Base-by-base conservation (phyloP, 2,888 invertebrate species). In the Hydriomena furcata region DNA sequence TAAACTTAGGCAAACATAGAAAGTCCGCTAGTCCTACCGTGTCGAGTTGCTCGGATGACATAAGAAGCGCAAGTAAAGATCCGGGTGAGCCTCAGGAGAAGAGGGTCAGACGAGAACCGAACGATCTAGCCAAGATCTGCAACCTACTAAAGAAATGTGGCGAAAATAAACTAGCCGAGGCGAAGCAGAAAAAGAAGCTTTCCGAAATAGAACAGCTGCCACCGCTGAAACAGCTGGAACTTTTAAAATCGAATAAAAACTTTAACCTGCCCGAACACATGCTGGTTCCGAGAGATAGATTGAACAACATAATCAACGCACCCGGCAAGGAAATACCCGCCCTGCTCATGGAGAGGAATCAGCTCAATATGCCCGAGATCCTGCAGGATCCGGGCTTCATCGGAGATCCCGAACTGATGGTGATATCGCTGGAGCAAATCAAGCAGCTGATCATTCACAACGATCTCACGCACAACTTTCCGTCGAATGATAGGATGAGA, bases 191-290 rank as follows among this genome's bases (percentile, higher is more conserved):
- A 59, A 79, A 77, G 43, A 82, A 79, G 52, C 66, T 65, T 30
- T 76, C 73, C 10, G 87, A 91, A 24, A 92, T 92, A 64, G 89
- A 88, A n/a, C 43, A 28, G n/a, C 32, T 51, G 8, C 92, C 92
- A 71, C 94, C 96, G 0, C 72, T 95, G 4, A 93, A 93, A 50
- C 96, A 96, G 71, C 84, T 96, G 5, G 93, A 94, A 60, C 91
- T 93, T 69, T 85, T 96, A 13, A 91, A 94, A 53, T 89, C 91
- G 36, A 94, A 93, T 65, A 90, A 93, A 5, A 93, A 93, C 58
- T 92, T 94, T 68, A 92, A 94, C 73, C 93, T 96, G 71, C 96
- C 96, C 30, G 96, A 96, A 88, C 96, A 96, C 6, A 90, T 96
- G 66, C 79, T 96, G 52, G 94, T 96, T 55, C 96, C 96, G 40